Evolutionary conservation across 2,113 vertebrate genomes (phyloP), one percentile per base, ranked within the genome.

Genomic region (Enhydra lutris): DNA sequence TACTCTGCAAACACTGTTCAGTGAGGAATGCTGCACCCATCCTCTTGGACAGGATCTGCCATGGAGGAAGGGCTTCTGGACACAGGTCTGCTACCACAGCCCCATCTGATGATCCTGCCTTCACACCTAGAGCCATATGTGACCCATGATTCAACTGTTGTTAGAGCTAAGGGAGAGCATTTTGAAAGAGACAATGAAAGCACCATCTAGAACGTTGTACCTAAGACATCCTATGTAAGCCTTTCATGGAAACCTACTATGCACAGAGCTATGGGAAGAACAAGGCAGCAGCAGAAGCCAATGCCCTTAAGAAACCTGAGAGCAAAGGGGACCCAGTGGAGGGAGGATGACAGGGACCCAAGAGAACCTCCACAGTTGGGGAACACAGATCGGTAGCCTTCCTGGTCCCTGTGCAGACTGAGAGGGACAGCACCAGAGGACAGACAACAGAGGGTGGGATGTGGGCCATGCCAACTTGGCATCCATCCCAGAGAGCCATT

Each of bases 1-100:
- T 18, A 42, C 15, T 45, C 50, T 17, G 55, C 7, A 59, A 59
- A 42, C 1, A 2, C 4, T 4, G 6, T 4, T 12, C 6, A 34
- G 7, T 47, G 61, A 78, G 59, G 23, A 11, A 14, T 4, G 21
- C 9, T 4, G 7, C 47, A 20, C n/a, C n/a, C 7, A 6, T 31
- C 26, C 52, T 24, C 61, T 17, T 3, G 74, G 63, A 36, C 31
- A 34, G 63, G 31, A 47, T 26, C 63, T 31, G 50, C 13, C 6
- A 15, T 0, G 0, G 61, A 55, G 36, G 6, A 26, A 67, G 47
- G n/a, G 26, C 1, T 1, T 6, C 10, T 0, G 4, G 17, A 23
- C 10, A 18, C 34, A 14, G 81, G 18, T n/a, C 6, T 42, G 15
- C 9, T 11, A 3, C 9, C 47, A 57, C 7, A 3, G 45, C 7